Conservation (phyloP, 2,797 vertebrate genomes). For the Chelmon rostratus region DNA sequence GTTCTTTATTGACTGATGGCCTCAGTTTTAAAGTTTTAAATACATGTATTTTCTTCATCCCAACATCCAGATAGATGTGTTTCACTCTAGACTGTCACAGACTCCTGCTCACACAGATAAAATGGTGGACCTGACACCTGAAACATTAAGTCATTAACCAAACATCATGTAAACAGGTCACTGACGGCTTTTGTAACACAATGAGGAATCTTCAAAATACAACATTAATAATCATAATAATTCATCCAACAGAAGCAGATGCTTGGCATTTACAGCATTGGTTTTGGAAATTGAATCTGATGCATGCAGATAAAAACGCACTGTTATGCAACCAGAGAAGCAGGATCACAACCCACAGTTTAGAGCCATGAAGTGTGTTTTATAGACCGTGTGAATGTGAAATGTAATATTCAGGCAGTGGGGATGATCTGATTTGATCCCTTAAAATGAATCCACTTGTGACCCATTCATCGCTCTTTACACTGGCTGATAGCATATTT, state of each 20-base stretch:
- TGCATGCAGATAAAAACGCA: slow-evolving; percentile 7
- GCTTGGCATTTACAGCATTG: not conserved
- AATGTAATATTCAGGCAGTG: not conserved
- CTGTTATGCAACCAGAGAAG: not conserved
- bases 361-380: not conserved
- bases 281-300: not conserved
- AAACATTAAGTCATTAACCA: slow-evolving; percentile 9
- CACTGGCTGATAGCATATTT: not conserved
- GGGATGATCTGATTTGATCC: not conserved
- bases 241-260: not conserved
- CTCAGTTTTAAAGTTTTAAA: not conserved
- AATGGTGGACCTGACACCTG: not conserved
- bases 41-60: not conserved
- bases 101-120: slow-evolving; percentile 9
- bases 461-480: too few species aligned
- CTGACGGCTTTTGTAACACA: not conserved
- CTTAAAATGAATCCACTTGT: not conserved
- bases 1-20: not conserved
- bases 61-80: not conserved
- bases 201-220: slow-evolving; percentile 14
- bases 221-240: not conserved
- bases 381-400: not conserved
- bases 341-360: not conserved
- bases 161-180: not conserved
- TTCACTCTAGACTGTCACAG: not conserved